A percentile compares a stretch with the other conserved stretches of the same genome.
Conservation (phyloP, 2,113 vertebrate genomes). For the Otus sunia region DNA sequence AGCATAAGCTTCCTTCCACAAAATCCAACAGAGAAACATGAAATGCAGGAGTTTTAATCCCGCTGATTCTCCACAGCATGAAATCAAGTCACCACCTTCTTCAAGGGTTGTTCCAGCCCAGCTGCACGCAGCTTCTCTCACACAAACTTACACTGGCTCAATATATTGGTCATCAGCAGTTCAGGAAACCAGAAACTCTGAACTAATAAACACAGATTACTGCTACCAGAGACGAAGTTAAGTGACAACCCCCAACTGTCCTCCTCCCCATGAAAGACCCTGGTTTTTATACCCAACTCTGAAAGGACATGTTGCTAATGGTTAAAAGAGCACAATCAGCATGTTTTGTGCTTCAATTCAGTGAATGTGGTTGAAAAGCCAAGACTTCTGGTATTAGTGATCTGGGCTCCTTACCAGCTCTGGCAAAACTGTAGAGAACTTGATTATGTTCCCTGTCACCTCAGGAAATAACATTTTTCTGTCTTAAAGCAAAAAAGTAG, state of each 20-base stretch:
- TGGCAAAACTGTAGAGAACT: neutral
- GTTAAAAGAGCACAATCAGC: neutral
- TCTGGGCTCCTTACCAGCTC: constrained; percentile 31
- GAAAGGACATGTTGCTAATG: neutral
- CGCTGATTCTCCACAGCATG: neutral
- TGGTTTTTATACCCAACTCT: accelerated
- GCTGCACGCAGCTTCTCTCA: neutral
- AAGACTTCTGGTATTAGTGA: neutral
- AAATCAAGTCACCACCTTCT: neutral
- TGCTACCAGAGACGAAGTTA: neutral
- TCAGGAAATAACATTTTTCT: constrained; percentile 34
- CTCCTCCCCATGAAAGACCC: neutral
- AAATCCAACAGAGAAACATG: neutral
- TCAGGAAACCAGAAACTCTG: neutral
- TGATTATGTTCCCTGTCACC: neutral
- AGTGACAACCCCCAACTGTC: neutral
- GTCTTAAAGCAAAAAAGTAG: neutral
- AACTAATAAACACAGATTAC: neutral
- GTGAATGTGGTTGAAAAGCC: neutral
- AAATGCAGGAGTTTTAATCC: neutral
- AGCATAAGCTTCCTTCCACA: neutral
- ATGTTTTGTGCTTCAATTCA: neutral
- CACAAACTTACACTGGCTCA: neutral
- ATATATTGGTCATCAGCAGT: neutral
- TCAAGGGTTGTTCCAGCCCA: neutral